These are phyloP conservation scores for Calameuta idolon DNA, from an alignment of 2,888 invertebrate species.

Conservation along the genomic window DNA sequence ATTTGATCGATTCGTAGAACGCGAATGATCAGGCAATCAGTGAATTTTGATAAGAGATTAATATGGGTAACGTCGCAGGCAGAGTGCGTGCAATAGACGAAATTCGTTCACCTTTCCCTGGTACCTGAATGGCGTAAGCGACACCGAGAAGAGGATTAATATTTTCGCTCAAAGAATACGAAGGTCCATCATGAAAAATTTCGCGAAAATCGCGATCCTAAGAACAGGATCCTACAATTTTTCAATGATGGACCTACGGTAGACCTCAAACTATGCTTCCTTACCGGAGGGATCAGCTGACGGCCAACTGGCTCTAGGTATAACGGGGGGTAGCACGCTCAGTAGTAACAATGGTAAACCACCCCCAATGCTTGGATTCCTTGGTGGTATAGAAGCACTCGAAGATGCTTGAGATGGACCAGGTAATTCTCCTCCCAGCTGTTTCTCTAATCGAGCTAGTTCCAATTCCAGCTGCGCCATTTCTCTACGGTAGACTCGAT, in stretches of 20 bases:
- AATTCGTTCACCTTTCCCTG: conserved; percentile 62
- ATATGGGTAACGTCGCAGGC: conserved; percentile 34
- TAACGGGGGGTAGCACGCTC: conserved; percentile 80
- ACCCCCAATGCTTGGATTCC: conserved; percentile 77
- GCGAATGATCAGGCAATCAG: too few species aligned
- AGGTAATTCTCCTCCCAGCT: conserved; percentile 72
- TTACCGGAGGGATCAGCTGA: conserved; percentile 73
- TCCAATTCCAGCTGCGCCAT: conserved; percentile 83
- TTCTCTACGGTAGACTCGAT: conserved; percentile 87
- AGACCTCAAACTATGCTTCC: conserved; percentile 17
- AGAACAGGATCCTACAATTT: neutral
- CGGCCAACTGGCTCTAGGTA: conserved; percentile 83
- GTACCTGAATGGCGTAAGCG: conserved; percentile 58
- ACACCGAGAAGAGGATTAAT: conserved; percentile 60
- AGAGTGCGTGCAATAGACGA: conserved; percentile 58
- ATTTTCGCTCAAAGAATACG: conserved; percentile 24
- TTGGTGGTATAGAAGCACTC: conserved; percentile 70
- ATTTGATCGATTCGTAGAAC: too few species aligned
- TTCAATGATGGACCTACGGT: conserved; percentile 31
- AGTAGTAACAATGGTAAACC: conserved; percentile 78
- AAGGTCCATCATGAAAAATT: conserved; percentile 37
- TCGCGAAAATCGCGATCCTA: neutral
- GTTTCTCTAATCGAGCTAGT: conserved; percentile 79
- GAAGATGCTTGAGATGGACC: conserved; percentile 69
- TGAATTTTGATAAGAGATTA: too few species aligned